Evolutionary conservation across 2,888 invertebrate genomes (phyloP).

Genomic region (Sinhomidia bicolor): DNA sequence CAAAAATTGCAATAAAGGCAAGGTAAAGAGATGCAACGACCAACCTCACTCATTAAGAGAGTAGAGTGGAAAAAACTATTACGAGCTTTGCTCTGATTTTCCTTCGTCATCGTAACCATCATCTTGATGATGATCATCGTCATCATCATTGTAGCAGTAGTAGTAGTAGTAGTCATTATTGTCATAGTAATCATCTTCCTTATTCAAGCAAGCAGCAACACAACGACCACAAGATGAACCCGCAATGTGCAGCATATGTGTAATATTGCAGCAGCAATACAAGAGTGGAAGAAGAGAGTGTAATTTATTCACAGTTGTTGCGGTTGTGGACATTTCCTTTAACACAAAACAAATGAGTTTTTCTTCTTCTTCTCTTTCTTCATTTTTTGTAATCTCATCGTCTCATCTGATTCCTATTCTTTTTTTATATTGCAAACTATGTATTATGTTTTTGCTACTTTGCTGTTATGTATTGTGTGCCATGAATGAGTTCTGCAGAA

Average conservation of each 20-base stretch:
- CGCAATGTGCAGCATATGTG: neutral
- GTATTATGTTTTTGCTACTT: too few species aligned
- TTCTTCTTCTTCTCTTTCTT: neutral
- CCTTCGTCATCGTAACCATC: constrained; percentile 33
- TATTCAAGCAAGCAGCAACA: constrained; percentile 19
- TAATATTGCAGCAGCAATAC: too few species aligned
- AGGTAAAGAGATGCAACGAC: constrained; percentile 43
- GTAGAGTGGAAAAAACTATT: constrained; percentile 27
- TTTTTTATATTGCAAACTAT: too few species aligned
- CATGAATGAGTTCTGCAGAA: constrained; percentile 14
- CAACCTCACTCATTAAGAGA: constrained; percentile 59
- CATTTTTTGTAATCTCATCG: neutral
- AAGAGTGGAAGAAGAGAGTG: constrained; percentile 15
- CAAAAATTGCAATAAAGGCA: neutral
- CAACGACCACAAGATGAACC: constrained; percentile 38
- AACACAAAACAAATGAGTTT: constrained; percentile 35
- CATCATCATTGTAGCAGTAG: too few species aligned
- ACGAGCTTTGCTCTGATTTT: neutral
- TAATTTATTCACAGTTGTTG: constrained; percentile 50
- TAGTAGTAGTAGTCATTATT: constrained; percentile 31
- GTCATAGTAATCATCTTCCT: constrained; percentile 42
- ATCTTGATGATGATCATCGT: too few species aligned
- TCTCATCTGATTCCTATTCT: neutral
- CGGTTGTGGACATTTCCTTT: constrained; percentile 45
- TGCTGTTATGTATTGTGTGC: neutral